These are phyloP conservation scores for Spinus olivaceus DNA, from an alignment of 2,797 vertebrate genomes.

Conservation along the genomic window DNA sequence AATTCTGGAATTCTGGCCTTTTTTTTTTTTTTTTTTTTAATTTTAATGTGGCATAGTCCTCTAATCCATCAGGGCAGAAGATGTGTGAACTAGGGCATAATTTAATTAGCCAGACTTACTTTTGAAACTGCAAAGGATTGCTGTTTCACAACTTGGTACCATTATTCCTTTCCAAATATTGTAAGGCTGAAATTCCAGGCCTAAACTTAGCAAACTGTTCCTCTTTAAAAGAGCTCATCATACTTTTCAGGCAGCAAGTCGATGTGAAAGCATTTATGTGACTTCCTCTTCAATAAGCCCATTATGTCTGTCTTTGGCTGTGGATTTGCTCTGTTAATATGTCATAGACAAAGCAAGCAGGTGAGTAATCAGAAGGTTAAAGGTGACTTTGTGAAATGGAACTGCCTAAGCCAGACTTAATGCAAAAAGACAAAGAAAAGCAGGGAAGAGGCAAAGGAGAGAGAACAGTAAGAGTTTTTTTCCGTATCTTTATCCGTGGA, in stretches of 20 bases:
- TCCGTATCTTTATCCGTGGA: neutral
- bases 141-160: neutral
- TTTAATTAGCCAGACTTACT: neutral
- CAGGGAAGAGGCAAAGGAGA: neutral
- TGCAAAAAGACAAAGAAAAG: neutral
- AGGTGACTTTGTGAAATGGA: slow-evolving; percentile 1
- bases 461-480: neutral
- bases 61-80: neutral
- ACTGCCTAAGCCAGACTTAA: neutral
- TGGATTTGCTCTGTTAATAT: neutral
- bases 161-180: neutral
- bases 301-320: neutral
- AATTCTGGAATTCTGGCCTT: neutral
- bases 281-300: neutral
- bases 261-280: neutral
- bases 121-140: neutral
- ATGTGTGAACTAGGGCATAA: neutral
- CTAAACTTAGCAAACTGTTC: neutral
- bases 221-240: neutral
- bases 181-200: neutral
- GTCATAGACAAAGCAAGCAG: neutral
- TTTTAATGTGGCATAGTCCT: neutral
- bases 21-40: neutral
- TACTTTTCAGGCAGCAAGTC: neutral
- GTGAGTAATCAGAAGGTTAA: slow-evolving; percentile 3